Base-by-base conservation (phyloP, 1,140 invertebrate genomes). In the Drosophila arawakana region DNA sequence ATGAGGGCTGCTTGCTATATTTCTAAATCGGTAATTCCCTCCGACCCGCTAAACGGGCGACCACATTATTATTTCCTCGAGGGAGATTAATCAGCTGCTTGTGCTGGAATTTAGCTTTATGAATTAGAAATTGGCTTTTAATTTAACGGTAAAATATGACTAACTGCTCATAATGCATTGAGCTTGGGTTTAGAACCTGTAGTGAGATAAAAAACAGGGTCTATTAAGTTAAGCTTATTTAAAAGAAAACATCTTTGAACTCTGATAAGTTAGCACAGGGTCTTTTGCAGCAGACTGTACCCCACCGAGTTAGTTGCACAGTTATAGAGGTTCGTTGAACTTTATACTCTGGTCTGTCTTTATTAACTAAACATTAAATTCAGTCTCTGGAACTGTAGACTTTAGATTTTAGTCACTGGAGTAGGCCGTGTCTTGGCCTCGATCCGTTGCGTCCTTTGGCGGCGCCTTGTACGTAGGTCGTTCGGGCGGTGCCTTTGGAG, bases 331-430 rank as follows among this genome's bases (percentile, higher is more conserved):
- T 5, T 2, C 3, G 3, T 30, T 30, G 3, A 30, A 30, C 25
- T 30, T 30, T 30, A 3, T 30, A 30, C 25, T 41, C 10, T n/a
- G 39, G 9, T 11, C 11, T 11, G 0, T 11, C 39, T 41, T 41
- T 41, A 41, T 41, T 41, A 1, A 4, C 39, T 10, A 4, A 11
- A 41, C 39, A 41, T 9, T 7, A 43, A 13, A 6, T 43, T 43
- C 5, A 13, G 41, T 13, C 3, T 13, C 13, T 13, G n/a, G 11
- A 1, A 5, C 6, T 10, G 11, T n/a, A 13, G 7, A 13, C 11
- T 43, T 3, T 13, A 21, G 18, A 13, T 9, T 15, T 43, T 80
- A 78, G 15, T 86, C 68, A 21, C 78, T 84, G 15, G 77, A 77
- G 65, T 68, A 66, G 1, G 39, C 7, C 54, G 10, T 39, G 50